A percentile compares a stretch with the other conserved stretches of the same genome.
These are phyloP conservation scores for Eptatretus burgeri DNA, from an alignment of 2,113 vertebrate genomes.

Conservation along the genomic window DNA sequence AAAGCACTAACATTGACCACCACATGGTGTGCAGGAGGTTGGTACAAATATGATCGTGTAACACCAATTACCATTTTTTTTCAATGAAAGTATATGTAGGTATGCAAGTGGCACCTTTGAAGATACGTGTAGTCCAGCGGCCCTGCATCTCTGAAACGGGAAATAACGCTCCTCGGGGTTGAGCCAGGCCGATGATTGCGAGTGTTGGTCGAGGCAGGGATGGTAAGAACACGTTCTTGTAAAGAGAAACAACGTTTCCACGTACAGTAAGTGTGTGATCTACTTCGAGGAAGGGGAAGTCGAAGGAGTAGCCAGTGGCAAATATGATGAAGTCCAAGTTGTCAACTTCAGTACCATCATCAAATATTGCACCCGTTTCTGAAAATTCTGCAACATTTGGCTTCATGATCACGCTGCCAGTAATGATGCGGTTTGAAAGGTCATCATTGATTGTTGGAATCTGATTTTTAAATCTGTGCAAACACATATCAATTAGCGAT, in stretches of 20 bases:
- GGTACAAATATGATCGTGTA: no score
- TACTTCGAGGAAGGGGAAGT: slow-evolving; percentile 34
- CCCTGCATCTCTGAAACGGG: slow-evolving; percentile 44
- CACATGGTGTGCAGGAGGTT: no score
- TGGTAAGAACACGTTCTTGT: slow-evolving; percentile 34
- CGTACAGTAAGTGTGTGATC: slow-evolving; percentile 14
- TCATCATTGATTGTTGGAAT: slow-evolving; percentile 30
- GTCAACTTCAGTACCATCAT: slow-evolving; percentile 37
- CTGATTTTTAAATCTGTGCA: slow-evolving; percentile 12
- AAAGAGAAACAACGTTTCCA: slow-evolving; percentile 23
- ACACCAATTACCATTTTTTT: no score
- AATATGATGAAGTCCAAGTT: slow-evolving; percentile 37
- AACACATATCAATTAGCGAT: no score
- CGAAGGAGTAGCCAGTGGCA: slow-evolving; percentile 40
- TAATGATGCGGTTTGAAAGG: slow-evolving; percentile 38
- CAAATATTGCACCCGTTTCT: slow-evolving; percentile 28
- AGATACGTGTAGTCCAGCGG: slow-evolving; percentile 40
- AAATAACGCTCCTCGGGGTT: slow-evolving; percentile 33
- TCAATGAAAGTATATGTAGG: no score
- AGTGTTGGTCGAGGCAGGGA: slow-evolving; percentile 32
- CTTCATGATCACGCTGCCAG: slow-evolving; percentile 32
- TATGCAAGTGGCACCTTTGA: slow-evolving; percentile 25
- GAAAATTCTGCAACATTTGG: slow-evolving; percentile 28
- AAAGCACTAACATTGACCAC: no score
- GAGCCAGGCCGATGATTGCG: slow-evolving; percentile 36